These are phyloP conservation scores for Pseudobourletiella spinata DNA, from an alignment of 1,140 invertebrate species.

Conservation along the genomic window DNA sequence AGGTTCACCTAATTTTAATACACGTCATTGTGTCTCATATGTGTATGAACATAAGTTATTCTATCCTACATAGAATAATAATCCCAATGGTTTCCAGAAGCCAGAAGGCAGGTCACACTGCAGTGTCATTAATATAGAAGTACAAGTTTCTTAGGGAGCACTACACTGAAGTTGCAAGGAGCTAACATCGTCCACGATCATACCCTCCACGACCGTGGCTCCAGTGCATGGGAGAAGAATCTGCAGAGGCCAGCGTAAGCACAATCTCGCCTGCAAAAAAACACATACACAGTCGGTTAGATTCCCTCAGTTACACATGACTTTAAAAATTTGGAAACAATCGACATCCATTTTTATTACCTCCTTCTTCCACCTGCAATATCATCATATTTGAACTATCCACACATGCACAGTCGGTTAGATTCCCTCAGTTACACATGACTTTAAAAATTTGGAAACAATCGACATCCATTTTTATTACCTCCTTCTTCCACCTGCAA, in stretches of 20 bases:
- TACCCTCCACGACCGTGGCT: background rate
- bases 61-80: no score
- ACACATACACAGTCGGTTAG: background rate
- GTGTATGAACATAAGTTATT: background rate
- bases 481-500: conserved; percentile 10
- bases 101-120: no score
- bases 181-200: background rate
- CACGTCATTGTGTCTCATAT: background rate
- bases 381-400: background rate
- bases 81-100: background rate
- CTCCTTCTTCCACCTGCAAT: conserved; percentile 11
- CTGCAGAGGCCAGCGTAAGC: background rate
- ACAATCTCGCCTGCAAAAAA: background rate
- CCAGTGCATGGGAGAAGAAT: background rate
- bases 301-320: no score
- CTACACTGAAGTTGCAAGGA: background rate
- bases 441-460: no score
- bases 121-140: background rate
- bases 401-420: background rate
- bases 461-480: no score
- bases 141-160: background rate
- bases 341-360: no score
- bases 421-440: no score
- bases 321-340: background rate
- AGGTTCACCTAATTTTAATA: no score